Percentiles rank a stretch among this genome's conserved stretches.
Conservation (phyloP, 1,140 invertebrate species). For the Nixonia krombeini region DNA sequence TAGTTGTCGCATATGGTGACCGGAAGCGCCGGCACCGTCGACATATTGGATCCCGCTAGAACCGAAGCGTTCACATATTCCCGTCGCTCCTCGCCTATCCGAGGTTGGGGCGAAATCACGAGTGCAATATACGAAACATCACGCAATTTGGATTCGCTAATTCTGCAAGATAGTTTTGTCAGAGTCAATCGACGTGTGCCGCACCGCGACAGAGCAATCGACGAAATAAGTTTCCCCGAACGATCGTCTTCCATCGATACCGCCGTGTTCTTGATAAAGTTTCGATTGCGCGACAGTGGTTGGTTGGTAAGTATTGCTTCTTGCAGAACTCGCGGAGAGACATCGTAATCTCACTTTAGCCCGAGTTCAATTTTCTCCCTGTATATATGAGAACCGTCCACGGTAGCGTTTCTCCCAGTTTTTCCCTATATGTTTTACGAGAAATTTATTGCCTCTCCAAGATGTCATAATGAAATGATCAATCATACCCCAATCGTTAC, state of each 20-base stretch:
- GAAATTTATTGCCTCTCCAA: constrained; percentile 26
- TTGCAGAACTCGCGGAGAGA: constrained; percentile 23
- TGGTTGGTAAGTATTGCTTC: constrained; percentile 25
- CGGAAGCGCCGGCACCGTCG: constrained; percentile 41
- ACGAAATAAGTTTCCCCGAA: constrained; percentile 39
- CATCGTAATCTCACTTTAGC: constrained; percentile 37
- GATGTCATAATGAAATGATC: constrained; percentile 35
- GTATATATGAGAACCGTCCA: constrained; percentile 20
- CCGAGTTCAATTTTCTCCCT: constrained; percentile 40
- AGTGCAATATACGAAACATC: constrained; percentile 3
- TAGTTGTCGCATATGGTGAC: constrained; percentile 59
- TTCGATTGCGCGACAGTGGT: constrained; percentile 37
- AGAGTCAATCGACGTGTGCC: constrained; percentile 8
- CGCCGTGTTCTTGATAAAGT: constrained; percentile 36
- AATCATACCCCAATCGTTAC: constrained; percentile 25
- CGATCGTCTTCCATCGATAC: constrained; percentile 22
- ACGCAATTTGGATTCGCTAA: constrained; percentile 11
- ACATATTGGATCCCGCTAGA: constrained; percentile 50
- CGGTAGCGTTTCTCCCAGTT: constrained; percentile 14
- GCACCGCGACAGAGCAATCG: constrained; percentile 31
- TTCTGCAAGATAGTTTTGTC: constrained; percentile 18
- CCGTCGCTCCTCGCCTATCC: neutral
- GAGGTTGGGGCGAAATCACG: neutral
- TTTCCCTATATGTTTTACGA: constrained; percentile 8
- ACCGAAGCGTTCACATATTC: constrained; percentile 20